phyloP scores from a whole-genome alignment of 2,888 invertebrate species.

The Neoascia interrupta region DNA sequence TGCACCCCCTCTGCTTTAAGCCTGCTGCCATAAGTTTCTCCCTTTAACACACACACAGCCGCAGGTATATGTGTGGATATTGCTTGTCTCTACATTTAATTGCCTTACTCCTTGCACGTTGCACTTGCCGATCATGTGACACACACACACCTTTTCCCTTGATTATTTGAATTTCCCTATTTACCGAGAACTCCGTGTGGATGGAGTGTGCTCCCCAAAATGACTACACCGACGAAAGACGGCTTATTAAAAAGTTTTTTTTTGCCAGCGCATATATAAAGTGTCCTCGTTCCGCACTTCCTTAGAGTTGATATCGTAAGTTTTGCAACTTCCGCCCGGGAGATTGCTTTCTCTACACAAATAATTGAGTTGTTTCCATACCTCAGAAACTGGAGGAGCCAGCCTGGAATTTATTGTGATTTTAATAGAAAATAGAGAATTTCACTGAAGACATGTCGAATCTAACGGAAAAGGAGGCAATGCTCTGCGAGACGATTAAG shows the following conservation, averaged over 20 bases:
- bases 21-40: conserved; percentile 29
- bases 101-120: conserved; percentile 36
- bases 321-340: conserved; percentile 19
- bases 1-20: conserved; percentile 3
- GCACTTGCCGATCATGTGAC: conserved; percentile 20
- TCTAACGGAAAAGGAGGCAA: conserved; percentile 68
- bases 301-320: background rate
- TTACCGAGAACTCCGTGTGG: conserved; percentile 16
- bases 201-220: conserved; percentile 1
- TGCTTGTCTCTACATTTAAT: conserved; percentile 33
- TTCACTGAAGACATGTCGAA: conserved; percentile 54
- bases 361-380: conserved; percentile 14
- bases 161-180: conserved; percentile 54
- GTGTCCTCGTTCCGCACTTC: conserved; percentile 1
- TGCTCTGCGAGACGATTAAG: conserved; percentile 72
- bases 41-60: background rate
- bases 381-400: conserved; percentile 8
- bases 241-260: conserved; percentile 45
- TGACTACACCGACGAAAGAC: conserved; percentile 8
- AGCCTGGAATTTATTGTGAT: conserved; percentile 1
- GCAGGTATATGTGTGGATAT: background rate
- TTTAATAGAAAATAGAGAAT: background rate
- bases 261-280: conserved; percentile 12
- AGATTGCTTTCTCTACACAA: conserved; percentile 31
- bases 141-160: conserved; percentile 34